Evolutionary conservation across 2,888 invertebrate genomes (phyloP).

Genomic region (Mesoligia furuncula): DNA sequence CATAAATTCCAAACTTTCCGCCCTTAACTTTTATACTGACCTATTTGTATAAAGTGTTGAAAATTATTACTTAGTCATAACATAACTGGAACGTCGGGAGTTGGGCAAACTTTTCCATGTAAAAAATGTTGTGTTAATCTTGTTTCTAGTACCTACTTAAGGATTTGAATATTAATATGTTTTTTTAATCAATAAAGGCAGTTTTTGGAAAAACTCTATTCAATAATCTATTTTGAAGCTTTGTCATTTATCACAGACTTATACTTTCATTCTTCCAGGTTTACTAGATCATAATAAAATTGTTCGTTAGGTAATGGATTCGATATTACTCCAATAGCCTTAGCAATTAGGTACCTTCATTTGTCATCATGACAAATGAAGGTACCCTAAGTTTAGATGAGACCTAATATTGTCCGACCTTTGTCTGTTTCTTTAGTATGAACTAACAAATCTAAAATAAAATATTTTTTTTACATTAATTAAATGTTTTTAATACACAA

Average conservation of each 20-base stretch:
- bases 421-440: background rate
- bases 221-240: background rate
- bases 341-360: no score
- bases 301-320: conserved; percentile 24
- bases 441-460: conserved; percentile 5
- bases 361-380: conserved; percentile 49
- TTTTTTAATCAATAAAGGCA: conserved; percentile 1
- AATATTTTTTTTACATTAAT: no score
- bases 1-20: conserved; percentile 82
- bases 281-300: conserved; percentile 3
- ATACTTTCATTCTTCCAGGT: conserved; percentile 3
- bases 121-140: conserved; percentile 67
- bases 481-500: no score
- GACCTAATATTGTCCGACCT: conserved; percentile 32
- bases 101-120: conserved; percentile 60
- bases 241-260: conserved; percentile 20
- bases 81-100: conserved; percentile 64
- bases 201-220: background rate
- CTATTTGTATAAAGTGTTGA: conserved; percentile 76
- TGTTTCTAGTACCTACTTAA: conserved; percentile 47
- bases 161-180: conserved; percentile 54
- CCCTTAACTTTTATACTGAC: conserved; percentile 80
- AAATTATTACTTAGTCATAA: conserved; percentile 73
- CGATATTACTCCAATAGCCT: conserved; percentile 22
- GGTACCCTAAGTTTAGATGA: conserved; percentile 8